phyloP scores from a whole-genome alignment of 2,797 vertebrate genomes.

The Sphenodon punctatus region DNA sequence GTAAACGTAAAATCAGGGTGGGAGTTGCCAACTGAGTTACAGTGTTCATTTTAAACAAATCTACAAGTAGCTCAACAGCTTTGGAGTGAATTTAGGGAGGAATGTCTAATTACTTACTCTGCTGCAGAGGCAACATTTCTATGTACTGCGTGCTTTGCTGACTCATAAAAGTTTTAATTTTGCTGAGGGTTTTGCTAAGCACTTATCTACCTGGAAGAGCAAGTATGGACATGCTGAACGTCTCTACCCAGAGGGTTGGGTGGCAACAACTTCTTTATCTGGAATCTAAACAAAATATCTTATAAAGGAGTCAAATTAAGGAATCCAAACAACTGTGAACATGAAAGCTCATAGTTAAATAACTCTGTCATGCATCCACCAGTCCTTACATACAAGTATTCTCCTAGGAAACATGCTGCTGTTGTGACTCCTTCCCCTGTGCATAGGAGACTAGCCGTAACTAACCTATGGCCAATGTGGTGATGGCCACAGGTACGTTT shows the following conservation, averaged over 20 bases:
- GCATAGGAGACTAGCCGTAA: too few relatives aligned
- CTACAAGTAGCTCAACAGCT: not conserved
- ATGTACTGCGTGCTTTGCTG: not conserved
- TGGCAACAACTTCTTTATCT: slow-evolving; percentile 17
- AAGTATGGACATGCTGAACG: slow-evolving; percentile 42
- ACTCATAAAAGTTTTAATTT: slow-evolving; percentile 47
- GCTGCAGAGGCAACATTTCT: not conserved
- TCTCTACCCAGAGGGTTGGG: slow-evolving; percentile 38
- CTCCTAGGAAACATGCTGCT: not conserved
- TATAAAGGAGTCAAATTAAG: not conserved
- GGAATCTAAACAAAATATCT: slow-evolving; percentile 42
- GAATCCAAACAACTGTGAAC: not conserved
- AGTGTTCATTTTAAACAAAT: not conserved
- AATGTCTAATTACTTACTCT: not conserved
- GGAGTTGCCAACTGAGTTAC: not conserved
- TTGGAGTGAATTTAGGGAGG: not conserved
- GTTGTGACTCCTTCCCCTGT: too few relatives aligned
- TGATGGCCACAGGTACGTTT: too few relatives aligned
- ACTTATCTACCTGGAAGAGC: slow-evolving; percentile 17
- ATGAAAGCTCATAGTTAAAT: slow-evolving; percentile 34
- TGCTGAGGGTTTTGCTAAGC: slow-evolving; percentile 52
- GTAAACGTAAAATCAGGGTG: not conserved
- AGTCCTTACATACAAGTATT: not conserved
- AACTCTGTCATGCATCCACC: not conserved
- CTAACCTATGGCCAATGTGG: too few relatives aligned